Evolutionary conservation across 2,888 invertebrate species (phyloP).

Genomic region (Tetramorium bicarinatum): DNA sequence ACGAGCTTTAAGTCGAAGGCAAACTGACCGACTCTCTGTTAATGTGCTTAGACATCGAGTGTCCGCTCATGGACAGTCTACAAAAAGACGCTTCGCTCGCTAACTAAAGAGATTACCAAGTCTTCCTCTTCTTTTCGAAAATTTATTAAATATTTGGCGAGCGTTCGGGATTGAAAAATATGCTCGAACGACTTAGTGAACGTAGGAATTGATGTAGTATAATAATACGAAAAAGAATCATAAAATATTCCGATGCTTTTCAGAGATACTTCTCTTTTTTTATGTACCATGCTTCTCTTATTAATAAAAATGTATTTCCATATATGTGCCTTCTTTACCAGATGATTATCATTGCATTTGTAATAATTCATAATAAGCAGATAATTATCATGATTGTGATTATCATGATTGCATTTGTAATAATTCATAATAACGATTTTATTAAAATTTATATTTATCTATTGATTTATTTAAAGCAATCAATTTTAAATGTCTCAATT

Average conservation of each 20-base stretch:
- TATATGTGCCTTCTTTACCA: not conserved
- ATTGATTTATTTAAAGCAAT: conserved; percentile 9
- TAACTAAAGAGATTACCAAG: conserved; percentile 58
- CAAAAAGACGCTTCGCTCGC: conserved; percentile 33
- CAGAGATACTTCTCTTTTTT: not conserved
- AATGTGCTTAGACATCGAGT: conserved; percentile 49
- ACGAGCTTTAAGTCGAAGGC: conserved; percentile 56
- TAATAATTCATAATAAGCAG: too few relatives aligned
- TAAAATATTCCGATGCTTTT: conserved; percentile 3
- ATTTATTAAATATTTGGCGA: conserved; percentile 64
- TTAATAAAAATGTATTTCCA: conserved; percentile 22
- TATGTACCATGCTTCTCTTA: not conserved
- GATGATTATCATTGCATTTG: not conserved
- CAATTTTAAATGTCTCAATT: not conserved
- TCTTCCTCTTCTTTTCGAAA: conserved; percentile 52
- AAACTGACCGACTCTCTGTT: conserved; percentile 55
- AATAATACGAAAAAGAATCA: not conserved
- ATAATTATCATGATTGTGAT: not conserved
- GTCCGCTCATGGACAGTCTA: conserved; percentile 52
- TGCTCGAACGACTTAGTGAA: not conserved
- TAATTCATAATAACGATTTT: not conserved
- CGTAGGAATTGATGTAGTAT: not conserved
- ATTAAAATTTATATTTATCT: not conserved
- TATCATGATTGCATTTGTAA: not conserved
- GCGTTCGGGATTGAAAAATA: conserved; percentile 24